Evolutionary conservation across 2,113 vertebrate genomes (phyloP).

Genomic region (Chaetops frenatus): DNA sequence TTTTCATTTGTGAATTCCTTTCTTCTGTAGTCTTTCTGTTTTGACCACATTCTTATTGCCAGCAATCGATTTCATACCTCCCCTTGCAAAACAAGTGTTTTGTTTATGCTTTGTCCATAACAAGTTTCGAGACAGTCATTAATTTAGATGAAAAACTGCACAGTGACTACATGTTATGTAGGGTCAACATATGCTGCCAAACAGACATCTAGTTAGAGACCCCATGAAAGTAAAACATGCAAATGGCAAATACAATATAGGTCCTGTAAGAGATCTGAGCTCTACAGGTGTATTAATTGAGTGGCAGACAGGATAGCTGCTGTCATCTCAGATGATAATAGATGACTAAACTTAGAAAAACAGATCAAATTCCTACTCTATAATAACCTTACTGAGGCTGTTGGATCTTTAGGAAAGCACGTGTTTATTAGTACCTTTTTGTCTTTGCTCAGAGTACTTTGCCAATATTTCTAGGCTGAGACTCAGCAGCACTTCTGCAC

Average conservation of each 20-base stretch:
- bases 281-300: not conserved
- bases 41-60: slow-evolving; percentile 23
- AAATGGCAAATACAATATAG: not conserved
- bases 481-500: not conserved
- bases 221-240: not conserved
- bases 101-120: not conserved
- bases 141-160: not conserved
- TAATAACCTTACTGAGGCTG: not conserved
- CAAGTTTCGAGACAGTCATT: not conserved
- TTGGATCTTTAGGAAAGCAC: not conserved
- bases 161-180: not conserved
- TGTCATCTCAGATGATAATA: not conserved
- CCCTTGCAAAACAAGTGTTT: slow-evolving; percentile 27
- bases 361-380: not conserved
- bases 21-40: slow-evolving; percentile 43
- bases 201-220: not conserved
- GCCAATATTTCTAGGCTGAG: accelerated
- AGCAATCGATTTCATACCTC: not conserved
- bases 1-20: slow-evolving; percentile 58
- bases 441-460: not conserved
- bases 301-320: not conserved
- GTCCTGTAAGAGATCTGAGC: not conserved
- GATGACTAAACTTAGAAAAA: not conserved
- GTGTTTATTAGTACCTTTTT: not conserved
- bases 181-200: not conserved